A percentile compares a stretch with the other conserved stretches of the same genome.
Evolutionary conservation across 2,888 invertebrate genomes (phyloP).

Genomic region (Glaucopsyche alexis): DNA sequence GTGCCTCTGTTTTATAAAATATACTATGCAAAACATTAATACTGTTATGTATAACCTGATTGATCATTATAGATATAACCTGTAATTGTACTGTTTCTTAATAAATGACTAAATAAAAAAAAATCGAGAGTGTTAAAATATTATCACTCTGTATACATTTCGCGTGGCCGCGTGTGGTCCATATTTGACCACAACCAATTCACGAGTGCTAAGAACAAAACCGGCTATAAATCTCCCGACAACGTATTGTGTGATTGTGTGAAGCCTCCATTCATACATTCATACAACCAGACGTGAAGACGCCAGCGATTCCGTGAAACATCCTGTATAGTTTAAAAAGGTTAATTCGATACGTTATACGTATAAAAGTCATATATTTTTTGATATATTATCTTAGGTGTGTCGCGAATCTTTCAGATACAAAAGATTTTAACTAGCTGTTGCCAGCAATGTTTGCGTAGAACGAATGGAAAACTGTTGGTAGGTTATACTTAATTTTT

Average conservation of each 20-base stretch:
- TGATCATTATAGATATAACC: no score
- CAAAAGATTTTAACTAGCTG: no score
- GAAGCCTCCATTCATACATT: conserved; percentile 24
- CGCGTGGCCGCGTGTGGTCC: conserved; percentile 63
- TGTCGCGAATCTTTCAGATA: background rate
- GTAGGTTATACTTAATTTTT: no score
- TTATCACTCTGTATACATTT: conserved; percentile 24
- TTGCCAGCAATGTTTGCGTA: no score
- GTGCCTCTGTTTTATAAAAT: no score
- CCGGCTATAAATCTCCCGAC: conserved; percentile 62
- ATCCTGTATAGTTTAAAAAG: background rate
- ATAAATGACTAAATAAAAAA: background rate
- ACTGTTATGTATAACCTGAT: no score
- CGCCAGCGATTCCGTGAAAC: conserved; percentile 28
- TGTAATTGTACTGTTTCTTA: no score
- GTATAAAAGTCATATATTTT: background rate
- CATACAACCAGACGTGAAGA: conserved; percentile 25
- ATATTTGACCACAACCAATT: conserved; percentile 46
- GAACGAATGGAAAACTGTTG: no score
- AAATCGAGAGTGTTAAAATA: background rate
- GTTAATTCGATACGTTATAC: background rate
- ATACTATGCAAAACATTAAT: no score
- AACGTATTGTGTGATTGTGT: conserved; percentile 47
- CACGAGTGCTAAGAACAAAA: conserved; percentile 59
- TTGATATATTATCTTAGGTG: background rate